Evolutionary conservation across 1,140 invertebrate species (phyloP).

Genomic region (Teleopsis dalmanni): DNA sequence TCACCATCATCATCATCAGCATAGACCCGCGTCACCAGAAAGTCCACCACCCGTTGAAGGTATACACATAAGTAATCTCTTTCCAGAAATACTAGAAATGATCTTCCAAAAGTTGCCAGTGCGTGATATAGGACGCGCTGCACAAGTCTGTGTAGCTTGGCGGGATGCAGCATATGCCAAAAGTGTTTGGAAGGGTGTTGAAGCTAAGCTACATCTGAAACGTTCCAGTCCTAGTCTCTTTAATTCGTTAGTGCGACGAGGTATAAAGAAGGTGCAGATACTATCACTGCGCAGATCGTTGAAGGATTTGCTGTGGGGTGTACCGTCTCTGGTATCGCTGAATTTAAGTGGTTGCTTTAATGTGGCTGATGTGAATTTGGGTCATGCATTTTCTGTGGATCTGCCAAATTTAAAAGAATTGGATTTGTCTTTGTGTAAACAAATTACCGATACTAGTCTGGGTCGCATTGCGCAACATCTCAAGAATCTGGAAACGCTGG

Average conservation of each 20-base stretch:
- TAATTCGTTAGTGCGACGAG: constrained; percentile 73
- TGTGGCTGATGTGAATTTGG: constrained; percentile 73
- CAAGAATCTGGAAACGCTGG: constrained; percentile 79
- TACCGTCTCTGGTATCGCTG: constrained; percentile 79
- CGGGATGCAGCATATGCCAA: constrained; percentile 84
- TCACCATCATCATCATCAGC: constrained; percentile 33
- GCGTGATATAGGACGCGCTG: constrained; percentile 77
- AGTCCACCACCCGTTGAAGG: constrained; percentile 46
- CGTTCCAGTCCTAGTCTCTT: constrained; percentile 77
- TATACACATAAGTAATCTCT: constrained; percentile 79
- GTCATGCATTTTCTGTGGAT: constrained; percentile 69
- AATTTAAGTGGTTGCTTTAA: constrained; percentile 91
- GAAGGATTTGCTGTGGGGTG: constrained; percentile 74
- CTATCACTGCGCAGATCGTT: constrained; percentile 76
- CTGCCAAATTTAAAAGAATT: constrained; percentile 66
- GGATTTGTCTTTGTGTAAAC: constrained; percentile 89
- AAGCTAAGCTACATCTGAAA: constrained; percentile 81
- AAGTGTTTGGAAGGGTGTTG: constrained; percentile 86
- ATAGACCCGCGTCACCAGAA: constrained; percentile 48
- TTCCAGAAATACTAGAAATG: constrained; percentile 84
- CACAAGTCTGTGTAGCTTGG: constrained; percentile 85
- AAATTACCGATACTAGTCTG: constrained; percentile 80
- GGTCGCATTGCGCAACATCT: constrained; percentile 74
- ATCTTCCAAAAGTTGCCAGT: constrained; percentile 88
- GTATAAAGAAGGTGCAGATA: constrained; percentile 83